Evolutionary conservation across 37 sponge, comb jelly and placozoan species (phyloP), one percentile per base, ranked within the genome.

Genomic region (Crambe crambe): DNA sequence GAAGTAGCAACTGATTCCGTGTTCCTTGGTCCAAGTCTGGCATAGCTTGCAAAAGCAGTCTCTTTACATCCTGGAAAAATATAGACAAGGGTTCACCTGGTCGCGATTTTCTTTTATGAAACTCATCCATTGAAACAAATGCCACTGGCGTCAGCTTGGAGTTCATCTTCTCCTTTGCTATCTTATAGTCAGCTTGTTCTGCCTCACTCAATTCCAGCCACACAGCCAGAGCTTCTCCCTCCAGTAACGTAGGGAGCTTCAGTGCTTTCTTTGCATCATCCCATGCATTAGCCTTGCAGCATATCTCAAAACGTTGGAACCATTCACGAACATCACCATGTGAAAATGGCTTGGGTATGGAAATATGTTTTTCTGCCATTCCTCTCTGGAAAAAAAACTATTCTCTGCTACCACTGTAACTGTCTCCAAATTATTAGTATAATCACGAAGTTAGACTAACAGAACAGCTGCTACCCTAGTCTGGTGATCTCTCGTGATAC

Each of bases 391-490:
- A n/a, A n/a, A n/a, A n/a, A n/a, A n/a, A n/a, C n/a, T n/a, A n/a
- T 72, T 72, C 82, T 72, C 73, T 84, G 85, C 85, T 84, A 84
- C 85, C 85, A 84, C 42, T 84, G 85, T 84, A 75, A 74, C 6
- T n/a, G n/a, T n/a, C n/a, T n/a, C n/a, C n/a, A n/a, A n/a, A n/a
- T n/a, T n/a, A n/a, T n/a, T n/a, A n/a, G 6, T 47, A 47, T 12
- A 47, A 47, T 47, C 51, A 47, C 6, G 10, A 6, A 47, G n/a
- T n/a, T 15, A 47, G 12, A 47, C 51, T 47, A 47, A 12, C 51
- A 15, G 51, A 47, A 47, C 51, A 47, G 6, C 10, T 47, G 51
- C 51, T 47, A 47, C n/a, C n/a, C n/a, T n/a, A n/a, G n/a, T n/a
- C n/a, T n/a, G n/a, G n/a, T n/a, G n/a, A n/a, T n/a, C n/a, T n/a